Evolutionary conservation across 2,113 vertebrate genomes (phyloP).

Genomic region (Antechinus flavipes): DNA sequence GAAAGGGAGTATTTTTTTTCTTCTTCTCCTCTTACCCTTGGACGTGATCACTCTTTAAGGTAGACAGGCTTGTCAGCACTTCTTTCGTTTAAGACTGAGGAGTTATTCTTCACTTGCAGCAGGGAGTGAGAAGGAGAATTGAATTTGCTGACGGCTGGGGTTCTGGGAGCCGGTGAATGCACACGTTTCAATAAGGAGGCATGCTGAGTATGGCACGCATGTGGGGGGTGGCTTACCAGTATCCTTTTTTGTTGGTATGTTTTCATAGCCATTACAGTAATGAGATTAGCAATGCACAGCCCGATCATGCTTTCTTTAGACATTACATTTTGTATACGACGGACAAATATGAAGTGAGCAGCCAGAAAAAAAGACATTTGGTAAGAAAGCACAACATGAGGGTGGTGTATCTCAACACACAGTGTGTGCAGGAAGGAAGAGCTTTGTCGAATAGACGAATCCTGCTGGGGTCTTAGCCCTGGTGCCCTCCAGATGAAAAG

Average conservation of each 20-base stretch:
- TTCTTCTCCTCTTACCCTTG: slow-evolving; percentile 48
- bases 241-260: slow-evolving; percentile 77
- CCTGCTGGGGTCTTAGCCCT: slow-evolving; percentile 83
- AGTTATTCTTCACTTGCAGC: slow-evolving; percentile 78
- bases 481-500: slow-evolving; percentile 66
- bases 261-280: slow-evolving; percentile 84
- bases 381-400: slow-evolving; percentile 68
- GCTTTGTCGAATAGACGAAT: slow-evolving; percentile 81
- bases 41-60: slow-evolving; percentile 70
- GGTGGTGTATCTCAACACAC: slow-evolving; percentile 73
- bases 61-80: slow-evolving; percentile 74
- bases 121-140: slow-evolving; percentile 73
- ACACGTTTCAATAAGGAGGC: slow-evolving; percentile 70
- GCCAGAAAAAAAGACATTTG: slow-evolving; percentile 85
- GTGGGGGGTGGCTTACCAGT: slow-evolving; percentile 73
- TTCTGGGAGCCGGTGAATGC: slow-evolving; percentile 68
- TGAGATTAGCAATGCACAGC: slow-evolving; percentile 85
- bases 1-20: slow-evolving; percentile 65
- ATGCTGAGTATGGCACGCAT: slow-evolving; percentile 79
- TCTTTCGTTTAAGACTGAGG: slow-evolving; percentile 66
- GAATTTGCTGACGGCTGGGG: slow-evolving; percentile 61
- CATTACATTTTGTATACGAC: slow-evolving; percentile 72
- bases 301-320: slow-evolving; percentile 79
- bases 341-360: slow-evolving; percentile 86
- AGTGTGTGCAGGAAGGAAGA: slow-evolving; percentile 72